Conservation (phyloP, 2,113 vertebrate genomes). For the Chelonoidis abingdonii region DNA sequence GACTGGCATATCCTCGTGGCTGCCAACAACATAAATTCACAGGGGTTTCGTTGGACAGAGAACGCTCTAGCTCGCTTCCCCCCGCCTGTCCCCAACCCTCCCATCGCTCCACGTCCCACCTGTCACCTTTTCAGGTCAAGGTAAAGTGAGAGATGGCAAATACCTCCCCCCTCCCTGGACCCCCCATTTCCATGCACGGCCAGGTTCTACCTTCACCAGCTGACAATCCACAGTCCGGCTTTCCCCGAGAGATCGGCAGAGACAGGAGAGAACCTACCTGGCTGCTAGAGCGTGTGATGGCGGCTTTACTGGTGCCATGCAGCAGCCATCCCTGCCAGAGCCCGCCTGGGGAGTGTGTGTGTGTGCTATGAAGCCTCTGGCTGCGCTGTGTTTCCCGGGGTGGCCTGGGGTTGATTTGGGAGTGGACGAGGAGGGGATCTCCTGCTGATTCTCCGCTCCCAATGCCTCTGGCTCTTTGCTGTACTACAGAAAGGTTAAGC, state of each 20-base stretch:
- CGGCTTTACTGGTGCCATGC: not conserved
- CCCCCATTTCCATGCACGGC: not conserved
- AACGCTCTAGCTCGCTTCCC: not conserved
- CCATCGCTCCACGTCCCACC: not conserved
- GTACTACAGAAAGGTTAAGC: not conserved
- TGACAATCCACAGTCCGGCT: not conserved
- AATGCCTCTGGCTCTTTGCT: not conserved
- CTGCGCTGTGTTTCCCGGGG: fast-evolving
- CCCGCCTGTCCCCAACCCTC: not conserved
- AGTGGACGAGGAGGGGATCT: not conserved
- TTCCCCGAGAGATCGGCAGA: not conserved
- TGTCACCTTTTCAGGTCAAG: not conserved
- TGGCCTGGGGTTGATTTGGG: too few relatives aligned
- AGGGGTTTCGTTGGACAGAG: not conserved
- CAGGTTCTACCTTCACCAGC: not conserved
- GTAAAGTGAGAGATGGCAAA: not conserved
- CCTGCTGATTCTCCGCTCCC: not conserved
- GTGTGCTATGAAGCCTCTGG: not conserved
- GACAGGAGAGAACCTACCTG: not conserved
- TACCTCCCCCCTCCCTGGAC: not conserved
- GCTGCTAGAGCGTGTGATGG: not conserved
- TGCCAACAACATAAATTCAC: not conserved
- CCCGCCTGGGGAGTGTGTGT: not conserved
- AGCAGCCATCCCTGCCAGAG: not conserved
- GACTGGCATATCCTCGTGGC: not conserved